Evolutionary conservation across 64 coral and sea anemone genomes (phyloP).

Genomic region (Montipora foliosa): DNA sequence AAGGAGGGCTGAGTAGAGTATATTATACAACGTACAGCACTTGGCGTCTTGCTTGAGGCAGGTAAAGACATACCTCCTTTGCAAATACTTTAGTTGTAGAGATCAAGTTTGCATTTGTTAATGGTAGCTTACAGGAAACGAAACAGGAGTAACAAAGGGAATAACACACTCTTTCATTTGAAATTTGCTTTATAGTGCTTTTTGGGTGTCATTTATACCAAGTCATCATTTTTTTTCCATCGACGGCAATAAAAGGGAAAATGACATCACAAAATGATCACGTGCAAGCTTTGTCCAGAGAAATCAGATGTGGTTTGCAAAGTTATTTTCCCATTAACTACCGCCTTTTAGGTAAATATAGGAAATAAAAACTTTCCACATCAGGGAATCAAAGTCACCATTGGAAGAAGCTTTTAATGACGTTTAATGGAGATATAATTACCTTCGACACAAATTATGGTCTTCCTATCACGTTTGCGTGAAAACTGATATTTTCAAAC

Average conservation of each 20-base stretch:
- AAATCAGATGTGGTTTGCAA: neutral
- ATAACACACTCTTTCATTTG: neutral
- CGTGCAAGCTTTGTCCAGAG: neutral
- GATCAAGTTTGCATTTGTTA: neutral
- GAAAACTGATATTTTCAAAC: neutral
- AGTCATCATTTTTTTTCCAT: neutral
- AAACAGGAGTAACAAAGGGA: neutral
- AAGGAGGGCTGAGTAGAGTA: neutral
- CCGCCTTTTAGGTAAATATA: slow-evolving; percentile 31
- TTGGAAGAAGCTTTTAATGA: neutral
- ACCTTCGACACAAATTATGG: neutral
- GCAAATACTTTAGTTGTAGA: neutral
- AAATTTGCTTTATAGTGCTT: neutral
- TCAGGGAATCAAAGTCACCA: neutral
- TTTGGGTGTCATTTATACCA: neutral
- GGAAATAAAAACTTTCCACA: slow-evolving; percentile 32
- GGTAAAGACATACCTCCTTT: neutral
- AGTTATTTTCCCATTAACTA: slow-evolving; percentile 5
- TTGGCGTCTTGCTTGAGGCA: slow-evolving; percentile 4
- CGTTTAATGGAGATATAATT: slow-evolving; percentile 9
- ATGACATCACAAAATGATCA: neutral
- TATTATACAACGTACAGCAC: neutral
- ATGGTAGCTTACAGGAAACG: neutral
- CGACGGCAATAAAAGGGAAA: neutral
- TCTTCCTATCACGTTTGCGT: neutral